Base-by-base conservation (phyloP, 2,113 vertebrate species). In the Cyanoramphus novaezelandiae region DNA sequence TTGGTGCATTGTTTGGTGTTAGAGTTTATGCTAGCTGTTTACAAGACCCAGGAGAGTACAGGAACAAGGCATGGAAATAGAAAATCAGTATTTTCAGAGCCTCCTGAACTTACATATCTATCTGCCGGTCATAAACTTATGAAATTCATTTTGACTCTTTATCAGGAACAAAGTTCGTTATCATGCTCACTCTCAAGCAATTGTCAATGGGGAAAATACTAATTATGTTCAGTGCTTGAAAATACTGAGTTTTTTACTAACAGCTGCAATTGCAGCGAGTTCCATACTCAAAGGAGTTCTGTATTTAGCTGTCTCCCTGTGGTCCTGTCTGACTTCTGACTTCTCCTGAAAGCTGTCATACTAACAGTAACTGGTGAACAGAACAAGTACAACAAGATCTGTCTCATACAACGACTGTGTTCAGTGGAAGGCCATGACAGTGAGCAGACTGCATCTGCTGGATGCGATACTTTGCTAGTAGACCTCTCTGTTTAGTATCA, bases 311-410 rank as follows among this genome's bases (percentile, higher is more conserved):
- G 37, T 25, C 25, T 96, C 86, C 71, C 60, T 43, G 63, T 93
- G 76, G 75, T 82, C 39, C 76, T 96, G 71, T 46, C 67, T 95
- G 79, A 90, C 63, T 84, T 95, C 28, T 91, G 76, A 90, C 71
- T 84, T 95, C 33, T 88, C 24, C 53, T 53, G 41, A 80, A 93
- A 86, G 15, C 49, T 83, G 60, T 50, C 79, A 67, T 33, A 49
- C 31, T 80, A 69, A 82, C 53, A 65, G 43, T 79, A 86, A 57
- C 62, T 82, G 49, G 37, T 80, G 88, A 74, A 74, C 86, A 46
- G 64, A 74, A 55, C 21, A 64, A 75, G 33, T 82, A 41, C 43
- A 74, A 82, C 33, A 70, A 82, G 75, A 47, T n/a, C 52, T 67
- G n/a, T 41, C 47, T 83, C 17, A 3, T 8, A 70, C 63, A 17